phyloP scores from a whole-genome alignment of 2,888 invertebrate genomes.

The Galerucella nymphaeae region DNA sequence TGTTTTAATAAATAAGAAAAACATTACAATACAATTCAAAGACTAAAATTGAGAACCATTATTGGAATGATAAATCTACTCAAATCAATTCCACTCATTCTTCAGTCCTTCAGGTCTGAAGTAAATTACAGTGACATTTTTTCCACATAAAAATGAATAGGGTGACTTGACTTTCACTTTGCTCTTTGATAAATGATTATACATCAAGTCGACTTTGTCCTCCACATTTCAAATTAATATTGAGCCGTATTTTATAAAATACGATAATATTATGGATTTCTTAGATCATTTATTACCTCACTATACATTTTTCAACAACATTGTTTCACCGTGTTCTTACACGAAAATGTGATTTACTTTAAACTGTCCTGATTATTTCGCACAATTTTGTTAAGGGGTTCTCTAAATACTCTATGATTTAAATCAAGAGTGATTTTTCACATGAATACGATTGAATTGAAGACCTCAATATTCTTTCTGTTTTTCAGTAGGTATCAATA shows the following conservation, averaged over 20 bases:
- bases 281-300: constrained; percentile 20
- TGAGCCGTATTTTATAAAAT: constrained; percentile 21
- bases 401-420: too few relatives aligned
- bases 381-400: too few relatives aligned
- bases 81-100: constrained; percentile 7
- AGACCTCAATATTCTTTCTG: too few relatives aligned
- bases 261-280: constrained; percentile 19
- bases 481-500: too few relatives aligned
- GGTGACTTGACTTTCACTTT: constrained; percentile 32
- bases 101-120: not conserved
- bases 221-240: constrained; percentile 26
- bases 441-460: too few relatives aligned
- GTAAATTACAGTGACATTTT: not conserved
- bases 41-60: too few relatives aligned
- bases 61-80: not conserved
- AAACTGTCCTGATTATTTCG: too few relatives aligned
- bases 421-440: too few relatives aligned
- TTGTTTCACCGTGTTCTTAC: constrained; percentile 12
- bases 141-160: constrained; percentile 18
- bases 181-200: constrained; percentile 21
- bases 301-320: constrained; percentile 9
- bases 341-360: not conserved
- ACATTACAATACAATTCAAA: too few relatives aligned
- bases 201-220: constrained; percentile 29
- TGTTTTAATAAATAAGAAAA: too few relatives aligned